phyloP scores from a whole-genome alignment of 37 sponge, comb jelly and placozoan genomes.

The Cliona cf. orientalis region DNA sequence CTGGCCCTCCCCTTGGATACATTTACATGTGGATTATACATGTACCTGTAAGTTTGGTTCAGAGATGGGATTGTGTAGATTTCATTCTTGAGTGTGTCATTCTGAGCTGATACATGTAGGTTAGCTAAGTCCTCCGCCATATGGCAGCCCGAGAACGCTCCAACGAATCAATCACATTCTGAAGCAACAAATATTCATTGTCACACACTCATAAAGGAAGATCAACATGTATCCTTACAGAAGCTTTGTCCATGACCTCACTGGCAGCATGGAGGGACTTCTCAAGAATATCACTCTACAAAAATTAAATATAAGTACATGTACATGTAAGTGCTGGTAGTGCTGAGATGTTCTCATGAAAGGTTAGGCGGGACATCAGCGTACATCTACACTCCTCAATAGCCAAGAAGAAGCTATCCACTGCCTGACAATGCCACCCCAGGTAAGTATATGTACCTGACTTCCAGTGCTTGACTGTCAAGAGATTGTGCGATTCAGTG shows the following conservation, averaged over 20 bases:
- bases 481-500: slow-evolving; percentile 8
- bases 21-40: no score
- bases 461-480: slow-evolving; percentile 50
- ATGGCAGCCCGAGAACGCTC: slow-evolving; percentile 74
- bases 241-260: no score
- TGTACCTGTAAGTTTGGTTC: slow-evolving; percentile 53
- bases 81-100: slow-evolving; percentile 44
- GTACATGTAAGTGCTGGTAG: no score
- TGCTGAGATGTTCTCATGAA: no score
- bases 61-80: slow-evolving; percentile 51
- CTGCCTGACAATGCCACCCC: no score
- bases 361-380: neutral
- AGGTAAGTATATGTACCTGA: neutral
- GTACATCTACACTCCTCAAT: no score
- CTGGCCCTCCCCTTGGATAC: no score
- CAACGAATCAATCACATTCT: slow-evolving; percentile 62
- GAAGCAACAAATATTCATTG: neutral
- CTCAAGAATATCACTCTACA: slow-evolving; percentile 49
- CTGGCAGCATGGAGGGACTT: slow-evolving; percentile 44
- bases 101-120: slow-evolving; percentile 54
- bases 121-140: slow-evolving; percentile 68
- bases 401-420: no score
- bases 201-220: neutral
- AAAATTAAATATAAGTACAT: neutral
- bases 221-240: slow-evolving; percentile 52